A percentile compares a stretch with the other conserved stretches of the same genome.
These are phyloP conservation scores for Styela plicata DNA, from an alignment of 23 tunicate genomes.

Conservation along the genomic window DNA sequence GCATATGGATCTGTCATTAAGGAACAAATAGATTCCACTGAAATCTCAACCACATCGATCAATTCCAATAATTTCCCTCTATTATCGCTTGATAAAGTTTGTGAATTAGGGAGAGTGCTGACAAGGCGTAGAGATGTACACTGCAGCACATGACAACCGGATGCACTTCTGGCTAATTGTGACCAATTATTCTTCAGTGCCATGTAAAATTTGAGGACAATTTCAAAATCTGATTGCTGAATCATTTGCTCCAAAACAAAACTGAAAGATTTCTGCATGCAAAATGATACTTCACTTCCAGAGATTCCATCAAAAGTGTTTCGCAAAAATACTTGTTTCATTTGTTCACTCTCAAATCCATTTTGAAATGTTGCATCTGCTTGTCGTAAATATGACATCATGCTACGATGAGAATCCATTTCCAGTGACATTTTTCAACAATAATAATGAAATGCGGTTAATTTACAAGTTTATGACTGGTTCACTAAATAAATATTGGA, in stretches of 20 bases:
- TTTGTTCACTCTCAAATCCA: slow-evolving; percentile 70
- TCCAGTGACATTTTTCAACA: not conserved
- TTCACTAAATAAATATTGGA: too few species aligned
- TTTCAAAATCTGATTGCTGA: slow-evolving; percentile 31
- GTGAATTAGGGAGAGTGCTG: not conserved
- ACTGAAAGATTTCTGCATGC: slow-evolving; percentile 59
- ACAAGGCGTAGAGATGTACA: not conserved
- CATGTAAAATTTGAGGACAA: slow-evolving; percentile 39
- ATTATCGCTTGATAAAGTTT: not conserved
- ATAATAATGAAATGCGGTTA: too few species aligned
- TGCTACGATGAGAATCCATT: not conserved
- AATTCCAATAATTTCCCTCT: not conserved
- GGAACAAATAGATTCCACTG: not conserved
- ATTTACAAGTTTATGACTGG: too few species aligned
- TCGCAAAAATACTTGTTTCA: slow-evolving; percentile 54
- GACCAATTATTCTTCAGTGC: slow-evolving; percentile 6
- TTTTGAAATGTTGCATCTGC: slow-evolving; percentile 71
- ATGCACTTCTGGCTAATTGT: slow-evolving; percentile 6
- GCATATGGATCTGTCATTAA: slow-evolving; percentile 32
- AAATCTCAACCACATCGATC: not conserved
- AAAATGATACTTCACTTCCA: slow-evolving; percentile 44
- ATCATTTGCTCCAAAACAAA: slow-evolving; percentile 64
- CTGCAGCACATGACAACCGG: slow-evolving; percentile 35
- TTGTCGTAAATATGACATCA: slow-evolving; percentile 61
- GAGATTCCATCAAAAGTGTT: slow-evolving; percentile 65